A percentile compares a stretch with the other conserved stretches of the same genome.
Evolutionary conservation across 2,888 invertebrate genomes (phyloP).

Genomic region (Hyposoter dolosus): DNA sequence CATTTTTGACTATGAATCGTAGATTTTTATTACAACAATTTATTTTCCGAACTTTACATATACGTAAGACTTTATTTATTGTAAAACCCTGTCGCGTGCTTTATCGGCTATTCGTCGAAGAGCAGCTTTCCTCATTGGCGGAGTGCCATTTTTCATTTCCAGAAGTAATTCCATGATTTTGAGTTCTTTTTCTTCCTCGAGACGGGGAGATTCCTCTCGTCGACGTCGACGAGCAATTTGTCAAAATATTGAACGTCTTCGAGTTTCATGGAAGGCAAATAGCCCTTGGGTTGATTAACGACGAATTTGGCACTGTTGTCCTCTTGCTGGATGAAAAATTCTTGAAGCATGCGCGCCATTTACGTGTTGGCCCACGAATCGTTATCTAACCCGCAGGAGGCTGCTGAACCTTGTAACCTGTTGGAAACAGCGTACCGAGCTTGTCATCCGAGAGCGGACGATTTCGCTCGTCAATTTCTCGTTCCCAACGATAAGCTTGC

Average conservation of each 20-base stretch:
- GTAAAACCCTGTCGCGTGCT: no score
- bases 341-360: slow-evolving; percentile 95
- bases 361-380: slow-evolving; percentile 98
- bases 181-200: slow-evolving; percentile 98
- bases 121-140: slow-evolving; percentile 99
- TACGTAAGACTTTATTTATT: no score
- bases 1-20: no score
- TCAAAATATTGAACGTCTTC: slow-evolving; percentile 99
- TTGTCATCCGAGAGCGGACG: slow-evolving; percentile 98
- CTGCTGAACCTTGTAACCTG: slow-evolving; percentile 98
- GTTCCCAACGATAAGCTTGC: slow-evolving; percentile 99
- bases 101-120: slow-evolving; percentile 99
- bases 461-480: slow-evolving; percentile 99
- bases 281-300: slow-evolving; percentile 99
- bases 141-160: slow-evolving; percentile 99
- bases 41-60: no score
- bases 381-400: slow-evolving; percentile 98
- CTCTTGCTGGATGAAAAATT: slow-evolving; percentile 97
- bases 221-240: slow-evolving; percentile 98
- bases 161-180: slow-evolving; percentile 99
- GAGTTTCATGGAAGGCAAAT: slow-evolving; percentile 99
- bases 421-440: slow-evolving; percentile 98
- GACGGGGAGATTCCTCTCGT: slow-evolving; percentile 97
- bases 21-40: no score
- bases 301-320: slow-evolving; percentile 94